Evolutionary conservation across 1,140 invertebrate species (phyloP), one percentile per base, ranked within the genome.

Genomic region (Drosophila insularis): DNA sequence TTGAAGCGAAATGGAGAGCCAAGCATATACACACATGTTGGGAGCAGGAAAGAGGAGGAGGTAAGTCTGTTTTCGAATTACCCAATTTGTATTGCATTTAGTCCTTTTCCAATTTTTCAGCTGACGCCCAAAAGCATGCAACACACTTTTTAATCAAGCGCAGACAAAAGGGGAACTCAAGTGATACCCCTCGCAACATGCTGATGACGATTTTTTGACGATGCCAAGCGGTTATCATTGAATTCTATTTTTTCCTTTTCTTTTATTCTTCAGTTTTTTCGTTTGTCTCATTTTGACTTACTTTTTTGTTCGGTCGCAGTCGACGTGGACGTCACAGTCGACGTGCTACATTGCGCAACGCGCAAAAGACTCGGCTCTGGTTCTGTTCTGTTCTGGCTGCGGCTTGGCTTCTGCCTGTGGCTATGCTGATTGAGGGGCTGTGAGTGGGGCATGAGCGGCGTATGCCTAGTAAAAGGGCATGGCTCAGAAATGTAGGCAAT

Each of bases 401-500:
- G 60, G 71, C 70, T 58, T 32, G 37, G 55, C 67, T 66, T 58
- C 66, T 55, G 66, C 59, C 46, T 40, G 32, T 63, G 39, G 31
- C 68, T 64, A 13, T 35, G 46, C 64, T 39, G 40, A 32, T 35
- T 54, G 65, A 40, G 61, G n/a, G 43, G 32, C 58, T 7, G 60
- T 21, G 46, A 23, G 23, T 53, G 53, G 37, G 23, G 55, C 31
- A 65, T 8, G 56, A 56, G 43, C 17, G 43, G 59, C 35, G 58
- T 43, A 14, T 67, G 43, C 69, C 62, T 86, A 63, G 66, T 56
- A 64, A 66, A 53, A 70, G 62, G 75, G 68, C 75, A 68, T 46
- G 72, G 80, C 72, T 72, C 82, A 69, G 61, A 78, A 81, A 87
- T 68, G 82, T 87, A 87, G 81, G 82, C 81, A 87, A 87, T 56